Percentiles rank a stretch among this genome's conserved stretches.
Conservation (phyloP, 2,888 invertebrate genomes). For the Bembecia ichneumoniformis region DNA sequence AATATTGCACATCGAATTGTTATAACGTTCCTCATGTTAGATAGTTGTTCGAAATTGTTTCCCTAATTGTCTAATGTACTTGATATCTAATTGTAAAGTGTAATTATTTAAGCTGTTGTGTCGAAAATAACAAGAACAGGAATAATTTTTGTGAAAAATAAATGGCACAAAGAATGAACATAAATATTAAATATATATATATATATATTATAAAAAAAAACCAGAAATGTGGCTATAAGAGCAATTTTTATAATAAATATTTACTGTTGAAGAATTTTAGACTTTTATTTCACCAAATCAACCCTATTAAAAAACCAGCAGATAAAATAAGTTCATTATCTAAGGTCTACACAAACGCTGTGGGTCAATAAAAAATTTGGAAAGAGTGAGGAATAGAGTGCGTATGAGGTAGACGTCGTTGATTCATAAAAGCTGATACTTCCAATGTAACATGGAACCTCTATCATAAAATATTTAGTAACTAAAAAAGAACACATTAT, state of each 20-base stretch:
- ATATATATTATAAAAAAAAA: conserved; percentile 52
- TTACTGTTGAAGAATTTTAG: conserved; percentile 67
- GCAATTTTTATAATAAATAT: conserved; percentile 74
- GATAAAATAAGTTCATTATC: too few relatives aligned
- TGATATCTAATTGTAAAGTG: conserved; percentile 66
- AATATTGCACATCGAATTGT: conserved; percentile 67
- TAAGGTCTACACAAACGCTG: too few relatives aligned
- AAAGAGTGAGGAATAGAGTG: too few relatives aligned
- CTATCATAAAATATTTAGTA: too few relatives aligned
- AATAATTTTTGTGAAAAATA: conserved; percentile 63
- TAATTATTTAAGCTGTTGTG: conserved; percentile 71
- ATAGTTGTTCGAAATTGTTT: conserved; percentile 55
- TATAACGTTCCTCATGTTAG: conserved; percentile 56
- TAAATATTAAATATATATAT: conserved; percentile 68
- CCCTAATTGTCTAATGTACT: conserved; percentile 58
- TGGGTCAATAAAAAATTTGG: too few relatives aligned
- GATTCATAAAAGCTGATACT: too few relatives aligned
- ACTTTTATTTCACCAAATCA: conserved; percentile 37
- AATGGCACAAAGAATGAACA: conserved; percentile 72
- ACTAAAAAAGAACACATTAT: too few relatives aligned
- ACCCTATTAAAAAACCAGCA: too few relatives aligned
- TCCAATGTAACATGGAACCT: too few relatives aligned
- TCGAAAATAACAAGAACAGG: conserved; percentile 71
- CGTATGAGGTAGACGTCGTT: too few relatives aligned
- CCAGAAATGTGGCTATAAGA: conserved; percentile 72